Percentiles rank a stretch among this genome's conserved stretches.
Conservation (phyloP, 2,797 vertebrate genomes). For the Pseudochaenichthys georgianus region DNA sequence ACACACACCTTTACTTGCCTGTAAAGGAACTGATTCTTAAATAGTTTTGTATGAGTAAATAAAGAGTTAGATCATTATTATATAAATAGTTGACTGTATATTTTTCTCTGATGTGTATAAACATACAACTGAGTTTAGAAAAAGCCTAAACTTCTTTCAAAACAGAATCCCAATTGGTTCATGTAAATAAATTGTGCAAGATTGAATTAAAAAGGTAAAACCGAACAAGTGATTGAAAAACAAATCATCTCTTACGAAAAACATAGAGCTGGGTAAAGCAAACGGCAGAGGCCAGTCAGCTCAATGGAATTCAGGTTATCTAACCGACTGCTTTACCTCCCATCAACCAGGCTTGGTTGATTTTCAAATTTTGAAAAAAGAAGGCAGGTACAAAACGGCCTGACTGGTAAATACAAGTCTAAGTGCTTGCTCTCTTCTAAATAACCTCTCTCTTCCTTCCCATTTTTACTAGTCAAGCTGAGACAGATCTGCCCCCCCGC, state of each 20-base stretch:
- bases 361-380: slow-evolving; percentile 27
- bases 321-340: slow-evolving; percentile 23
- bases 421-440: background rate
- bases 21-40: no score
- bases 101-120: no score
- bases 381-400: background rate
- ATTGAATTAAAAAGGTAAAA: background rate
- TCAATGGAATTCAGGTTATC: slow-evolving; percentile 71
- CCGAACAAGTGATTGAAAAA: background rate
- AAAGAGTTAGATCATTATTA: no score
- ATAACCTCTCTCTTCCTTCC: background rate
- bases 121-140: no score
- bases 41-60: no score
- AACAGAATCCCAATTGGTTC: no score
- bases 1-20: no score
- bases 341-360: slow-evolving; percentile 1
- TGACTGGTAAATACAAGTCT: background rate
- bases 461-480: background rate
- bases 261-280: slow-evolving; percentile 38
- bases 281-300: slow-evolving; percentile 50
- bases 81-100: no score
- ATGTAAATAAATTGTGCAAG: background rate
- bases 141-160: no score
- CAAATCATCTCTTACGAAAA: slow-evolving; percentile 35
- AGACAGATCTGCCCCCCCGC: slow-evolving; percentile 5